Evolutionary conservation across 1,140 invertebrate genomes (phyloP), one percentile per base, ranked within the genome.

Genomic region (Hyphantria cunea): DNA sequence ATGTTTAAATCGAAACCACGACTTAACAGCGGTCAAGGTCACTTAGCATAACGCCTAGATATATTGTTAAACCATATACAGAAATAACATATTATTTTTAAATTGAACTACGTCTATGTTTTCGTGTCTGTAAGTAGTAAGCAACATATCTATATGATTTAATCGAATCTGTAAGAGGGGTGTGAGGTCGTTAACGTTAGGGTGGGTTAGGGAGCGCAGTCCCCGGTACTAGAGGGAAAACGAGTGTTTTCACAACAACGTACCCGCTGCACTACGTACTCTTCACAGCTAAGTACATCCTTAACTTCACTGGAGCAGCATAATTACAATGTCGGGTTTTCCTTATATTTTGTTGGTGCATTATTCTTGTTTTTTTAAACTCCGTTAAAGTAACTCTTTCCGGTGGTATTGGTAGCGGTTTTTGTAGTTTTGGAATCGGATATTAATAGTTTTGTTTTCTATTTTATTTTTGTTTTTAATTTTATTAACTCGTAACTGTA

Each of bases 231-330:
- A 25, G n/a, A 5, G 13, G 39, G 42, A 51, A 25, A 58, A 54
- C 47, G 41, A 64, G 60, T 72, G 65, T 72, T 76, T 72, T 68
- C 67, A 69, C 55, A 72, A 70, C 58, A 65, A 62, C 51, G 54
- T 48, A 54, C 54, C 47, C 45, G 58, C 44, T 51, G 33, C 54
- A 54, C 42, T 58, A 58, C 37, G 32, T 32, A 33, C 55, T 37
- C 55, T 48, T 49, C 42, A 45, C 55, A 58, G 44, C 59, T 59
- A 61, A 61, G 52, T 54, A 53, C 52, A 51, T 55, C 33, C 47
- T 42, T 44, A 60, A 66, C 45, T 33, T 51, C 52, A 44, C 55
- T 37, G 33, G 45, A 62, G 56, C 48, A 44, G 42, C 52, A 62
- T 48, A 62, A 61, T 66, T 61, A 41, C 45, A 39, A 10, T 12